phyloP scores from a whole-genome alignment of 1,140 invertebrate species.

The Bursaphelenchus mucronatus region DNA sequence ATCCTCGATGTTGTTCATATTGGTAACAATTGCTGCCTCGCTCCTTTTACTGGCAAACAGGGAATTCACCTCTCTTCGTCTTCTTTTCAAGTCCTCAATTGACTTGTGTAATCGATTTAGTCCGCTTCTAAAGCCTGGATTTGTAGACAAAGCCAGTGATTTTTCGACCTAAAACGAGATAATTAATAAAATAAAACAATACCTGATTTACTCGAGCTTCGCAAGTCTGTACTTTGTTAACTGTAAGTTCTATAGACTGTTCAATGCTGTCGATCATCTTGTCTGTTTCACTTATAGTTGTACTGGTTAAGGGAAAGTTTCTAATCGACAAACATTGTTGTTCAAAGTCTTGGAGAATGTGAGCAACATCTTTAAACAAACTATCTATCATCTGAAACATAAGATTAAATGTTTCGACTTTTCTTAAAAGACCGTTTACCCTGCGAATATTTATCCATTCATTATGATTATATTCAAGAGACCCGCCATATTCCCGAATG shows the following conservation, averaged over 20 bases:
- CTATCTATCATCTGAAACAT: conserved; percentile 3
- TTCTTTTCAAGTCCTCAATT: too few species aligned
- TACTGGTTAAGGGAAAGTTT: conserved; percentile 1
- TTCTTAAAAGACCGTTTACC: background rate
- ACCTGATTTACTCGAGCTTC: background rate
- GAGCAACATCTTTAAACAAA: background rate
- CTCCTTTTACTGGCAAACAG: background rate
- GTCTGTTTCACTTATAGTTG: too few species aligned
- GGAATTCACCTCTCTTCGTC: conserved; percentile 12
- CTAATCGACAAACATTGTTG: conserved; percentile 1
- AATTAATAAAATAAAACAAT: background rate
- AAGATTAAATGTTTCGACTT: background rate
- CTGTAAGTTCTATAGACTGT: too few species aligned
- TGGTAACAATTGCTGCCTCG: background rate
- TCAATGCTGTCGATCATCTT: too few species aligned
- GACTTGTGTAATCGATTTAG: too few species aligned
- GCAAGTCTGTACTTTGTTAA: conserved; percentile 18
- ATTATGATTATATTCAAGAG: conserved; percentile 20
- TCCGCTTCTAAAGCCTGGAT: too few species aligned
- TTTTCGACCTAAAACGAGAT: too few species aligned
- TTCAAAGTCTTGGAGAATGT: conserved; percentile 2
- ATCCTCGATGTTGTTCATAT: conserved; percentile 13
- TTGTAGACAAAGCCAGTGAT: too few species aligned
- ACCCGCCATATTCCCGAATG: conserved; percentile 15
- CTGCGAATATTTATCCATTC: conserved; percentile 22